phyloP scores from a whole-genome alignment of 2,888 invertebrate genomes.

The Perdita meconis region DNA sequence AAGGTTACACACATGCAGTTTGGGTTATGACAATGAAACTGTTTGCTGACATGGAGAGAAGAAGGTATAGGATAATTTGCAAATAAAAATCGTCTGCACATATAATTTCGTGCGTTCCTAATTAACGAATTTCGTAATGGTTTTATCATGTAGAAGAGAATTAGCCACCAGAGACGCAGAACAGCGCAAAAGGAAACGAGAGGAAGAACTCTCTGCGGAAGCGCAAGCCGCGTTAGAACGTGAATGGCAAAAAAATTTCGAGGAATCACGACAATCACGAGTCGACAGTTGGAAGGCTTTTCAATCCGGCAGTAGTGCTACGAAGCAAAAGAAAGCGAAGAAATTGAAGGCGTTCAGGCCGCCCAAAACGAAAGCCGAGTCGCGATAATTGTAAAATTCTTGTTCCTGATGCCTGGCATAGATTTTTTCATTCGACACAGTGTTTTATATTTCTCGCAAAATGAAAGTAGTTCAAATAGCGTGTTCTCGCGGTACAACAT shows the following conservation, averaged over 20 bases:
- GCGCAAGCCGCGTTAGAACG: conserved; percentile 95
- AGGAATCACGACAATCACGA: conserved; percentile 96
- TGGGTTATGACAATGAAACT: conserved; percentile 99
- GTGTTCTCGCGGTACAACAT: conserved; percentile 26
- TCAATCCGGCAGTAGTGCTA: conserved; percentile 87
- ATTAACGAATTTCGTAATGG: background rate
- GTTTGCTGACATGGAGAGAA: conserved; percentile 97
- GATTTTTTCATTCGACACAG: conserved; percentile 53
- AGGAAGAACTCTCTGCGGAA: conserved; percentile 96
- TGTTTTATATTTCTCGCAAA: conserved; percentile 54
- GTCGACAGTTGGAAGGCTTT: conserved; percentile 97
- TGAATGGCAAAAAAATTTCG: conserved; percentile 99
- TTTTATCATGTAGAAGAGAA: conserved; percentile 86
- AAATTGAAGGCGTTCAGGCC: conserved; percentile 94
- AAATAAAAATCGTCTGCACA: too few species aligned
- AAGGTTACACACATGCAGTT: conserved; percentile 95
- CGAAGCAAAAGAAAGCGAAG: conserved; percentile 91
- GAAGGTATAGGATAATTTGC: conserved; percentile 85
- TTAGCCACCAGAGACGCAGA: conserved; percentile 95
- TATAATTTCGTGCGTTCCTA: too few species aligned
- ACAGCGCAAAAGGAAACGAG: conserved; percentile 96
- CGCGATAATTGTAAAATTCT: conserved; percentile 87
- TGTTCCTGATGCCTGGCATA: conserved; percentile 54
- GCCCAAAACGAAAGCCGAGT: conserved; percentile 96
- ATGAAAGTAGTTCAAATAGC: conserved; percentile 43